Evolutionary conservation across 2,888 invertebrate genomes (phyloP), one percentile per base, ranked within the genome.

Genomic region (Drosophila prolongata): DNA sequence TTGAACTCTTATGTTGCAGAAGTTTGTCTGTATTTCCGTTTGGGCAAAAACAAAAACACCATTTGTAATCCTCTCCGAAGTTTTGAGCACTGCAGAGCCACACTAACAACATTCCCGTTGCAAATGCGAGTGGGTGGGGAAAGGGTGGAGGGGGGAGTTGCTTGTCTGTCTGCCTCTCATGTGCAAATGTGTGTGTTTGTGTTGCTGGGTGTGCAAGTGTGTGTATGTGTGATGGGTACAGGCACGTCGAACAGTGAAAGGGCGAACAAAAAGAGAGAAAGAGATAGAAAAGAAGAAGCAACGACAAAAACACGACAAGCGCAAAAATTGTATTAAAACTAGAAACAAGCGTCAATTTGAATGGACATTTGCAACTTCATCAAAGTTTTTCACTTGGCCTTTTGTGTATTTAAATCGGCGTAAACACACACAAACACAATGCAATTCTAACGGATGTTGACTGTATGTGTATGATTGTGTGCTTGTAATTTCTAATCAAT

Each of bases 341-440:
- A 87, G 80, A 77, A 85, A 82, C 88, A 87, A 87, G 82, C 79
- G 65, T 76, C 85, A 87, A 82, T 87, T 88, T 79, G 76, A 79
- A 83, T 80, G 87, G 61, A 75, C 83, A 80, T 81, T 59, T 43
- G 62, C 70, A 72, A 77, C 59, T 65, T 69, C 68, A 79, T 76
- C 71, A 77, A 79, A 77, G 62, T 75, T 67, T 78, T 74, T 34
- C 46, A 52, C 57, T 13, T 11, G n/a, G 38, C 56, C 69, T 59
- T 49, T 67, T 62, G 34, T 67, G 34, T 62, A 47, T 77, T 70
- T 76, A 67, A 76, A 70, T 78, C 73, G 60, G n/a, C 34, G 56
- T 49, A 67, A 67, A 68, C 67, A 67, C 46, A 47, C 30, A 34
- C 34, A 67, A 40, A 38, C 30, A 52, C 43, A 54, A 38, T 49